Percentiles rank a stretch among this genome's conserved stretches.
Evolutionary conservation across 2,888 invertebrate species (phyloP).

Genomic region (Rhaphigaster nebulosa): DNA sequence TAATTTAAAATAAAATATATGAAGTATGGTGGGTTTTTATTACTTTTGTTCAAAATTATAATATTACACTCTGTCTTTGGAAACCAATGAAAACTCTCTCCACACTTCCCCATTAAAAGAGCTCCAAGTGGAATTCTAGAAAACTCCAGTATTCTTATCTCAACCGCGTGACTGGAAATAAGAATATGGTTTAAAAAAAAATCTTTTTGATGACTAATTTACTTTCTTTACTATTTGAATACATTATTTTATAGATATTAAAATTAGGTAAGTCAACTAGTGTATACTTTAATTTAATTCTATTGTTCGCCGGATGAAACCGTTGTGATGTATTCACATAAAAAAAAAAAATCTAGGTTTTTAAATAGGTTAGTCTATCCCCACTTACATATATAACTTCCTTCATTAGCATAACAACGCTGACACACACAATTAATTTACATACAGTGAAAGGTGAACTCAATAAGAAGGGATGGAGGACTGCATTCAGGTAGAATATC

Average conservation of each 20-base stretch:
- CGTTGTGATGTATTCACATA: not conserved
- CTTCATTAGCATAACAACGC: not conserved
- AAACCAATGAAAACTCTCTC: not conserved
- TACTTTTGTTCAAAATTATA: no score
- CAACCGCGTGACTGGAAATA: no score
- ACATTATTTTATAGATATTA: not conserved
- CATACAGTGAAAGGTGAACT: not conserved
- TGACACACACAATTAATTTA: slow-evolving; percentile 38
- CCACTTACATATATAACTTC: not conserved
- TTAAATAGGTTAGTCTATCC: not conserved
- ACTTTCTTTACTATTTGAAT: not conserved
- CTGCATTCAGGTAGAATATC: not conserved
- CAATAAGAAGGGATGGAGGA: not conserved
- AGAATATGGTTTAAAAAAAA: not conserved
- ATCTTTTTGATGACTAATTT: not conserved
- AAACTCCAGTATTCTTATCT: no score
- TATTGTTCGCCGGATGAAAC: not conserved
- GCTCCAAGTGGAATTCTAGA: not conserved
- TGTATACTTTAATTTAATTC: not conserved
- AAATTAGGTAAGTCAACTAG: not conserved
- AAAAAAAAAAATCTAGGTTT: not conserved
- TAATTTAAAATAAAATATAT: no score
- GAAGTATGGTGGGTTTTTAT: no score
- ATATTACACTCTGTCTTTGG: no score
- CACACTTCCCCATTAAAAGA: not conserved